phyloP scores from a whole-genome alignment of 2,113 vertebrate species.

The Antechinus flavipes region DNA sequence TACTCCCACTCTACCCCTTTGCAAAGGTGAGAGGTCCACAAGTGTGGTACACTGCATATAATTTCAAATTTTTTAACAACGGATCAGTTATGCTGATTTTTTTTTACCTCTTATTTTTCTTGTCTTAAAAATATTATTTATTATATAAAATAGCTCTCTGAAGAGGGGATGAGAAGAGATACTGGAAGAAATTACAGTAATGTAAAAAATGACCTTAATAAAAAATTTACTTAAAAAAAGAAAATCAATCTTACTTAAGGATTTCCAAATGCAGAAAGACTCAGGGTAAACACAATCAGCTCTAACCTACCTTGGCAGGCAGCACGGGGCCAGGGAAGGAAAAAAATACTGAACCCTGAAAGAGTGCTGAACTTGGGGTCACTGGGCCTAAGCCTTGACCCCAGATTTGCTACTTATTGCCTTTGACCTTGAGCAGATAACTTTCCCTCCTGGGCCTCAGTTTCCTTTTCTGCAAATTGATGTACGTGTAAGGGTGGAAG shows the following conservation, averaged over 20 bases:
- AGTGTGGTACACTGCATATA: neutral
- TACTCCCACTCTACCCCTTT: neutral
- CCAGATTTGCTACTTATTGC: neutral
- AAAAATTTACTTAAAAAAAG: neutral
- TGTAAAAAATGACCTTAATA: neutral
- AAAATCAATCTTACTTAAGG: neutral
- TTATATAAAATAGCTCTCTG: neutral
- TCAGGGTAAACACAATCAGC: neutral
- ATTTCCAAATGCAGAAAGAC: neutral
- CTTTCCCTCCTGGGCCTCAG: neutral
- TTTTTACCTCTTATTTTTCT: neutral
- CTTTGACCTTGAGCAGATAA: neutral
- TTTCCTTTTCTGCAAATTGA: neutral
- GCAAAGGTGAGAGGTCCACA: neutral
- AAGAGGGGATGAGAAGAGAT: neutral
- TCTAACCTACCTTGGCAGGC: neutral
- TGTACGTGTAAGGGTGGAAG: too few relatives aligned
- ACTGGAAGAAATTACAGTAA: neutral
- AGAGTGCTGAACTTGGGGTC: neutral
- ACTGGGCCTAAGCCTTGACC: neutral
- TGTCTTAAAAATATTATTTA: neutral
- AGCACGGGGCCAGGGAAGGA: neutral
- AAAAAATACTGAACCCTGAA: neutral
- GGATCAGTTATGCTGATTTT: neutral
- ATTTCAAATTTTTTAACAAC: neutral